Percentiles rank a stretch among this genome's conserved stretches.
Conservation (phyloP, 2,113 vertebrate species). For the Sceloporus tristichus region DNA sequence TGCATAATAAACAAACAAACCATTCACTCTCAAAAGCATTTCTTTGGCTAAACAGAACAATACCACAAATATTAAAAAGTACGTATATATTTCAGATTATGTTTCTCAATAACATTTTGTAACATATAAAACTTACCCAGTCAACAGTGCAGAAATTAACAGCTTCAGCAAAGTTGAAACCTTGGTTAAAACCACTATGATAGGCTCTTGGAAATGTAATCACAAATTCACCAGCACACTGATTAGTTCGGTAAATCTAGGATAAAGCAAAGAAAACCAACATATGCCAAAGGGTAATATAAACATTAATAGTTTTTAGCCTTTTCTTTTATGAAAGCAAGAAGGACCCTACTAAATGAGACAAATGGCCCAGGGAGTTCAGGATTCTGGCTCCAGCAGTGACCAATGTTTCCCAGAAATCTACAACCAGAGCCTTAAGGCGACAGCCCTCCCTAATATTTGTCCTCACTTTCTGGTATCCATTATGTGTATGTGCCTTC, state of each 20-base stretch:
- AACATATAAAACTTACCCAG: slow-evolving; percentile 84
- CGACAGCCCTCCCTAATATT: too few species aligned
- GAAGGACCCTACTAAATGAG: neutral
- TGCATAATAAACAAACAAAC: neutral
- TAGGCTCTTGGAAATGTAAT: slow-evolving; percentile 98
- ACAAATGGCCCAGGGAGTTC: neutral
- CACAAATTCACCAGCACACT: slow-evolving; percentile 98
- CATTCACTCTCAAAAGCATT: neutral
- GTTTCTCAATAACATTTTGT: slow-evolving; percentile 2
- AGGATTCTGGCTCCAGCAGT: neutral
- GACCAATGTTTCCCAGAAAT: neutral
- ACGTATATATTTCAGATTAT: neutral
- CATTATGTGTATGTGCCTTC: too few species aligned
- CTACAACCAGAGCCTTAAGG: neutral
- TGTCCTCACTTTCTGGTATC: too few species aligned
- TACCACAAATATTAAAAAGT: neutral
- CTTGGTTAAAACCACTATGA: slow-evolving; percentile 99
- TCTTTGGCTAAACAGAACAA: neutral
- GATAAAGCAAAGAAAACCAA: slow-evolving; percentile 33
- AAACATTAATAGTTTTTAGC: neutral
- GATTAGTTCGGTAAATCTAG: slow-evolving; percentile 97
- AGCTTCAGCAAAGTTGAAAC: slow-evolving; percentile 98
- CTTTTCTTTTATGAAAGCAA: neutral
- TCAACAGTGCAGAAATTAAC: slow-evolving; percentile 99
- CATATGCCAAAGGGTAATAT: neutral